Percentiles rank a stretch among this genome's conserved stretches.
Conservation (phyloP, 2,888 invertebrate species). For the Hetaerina titia region DNA sequence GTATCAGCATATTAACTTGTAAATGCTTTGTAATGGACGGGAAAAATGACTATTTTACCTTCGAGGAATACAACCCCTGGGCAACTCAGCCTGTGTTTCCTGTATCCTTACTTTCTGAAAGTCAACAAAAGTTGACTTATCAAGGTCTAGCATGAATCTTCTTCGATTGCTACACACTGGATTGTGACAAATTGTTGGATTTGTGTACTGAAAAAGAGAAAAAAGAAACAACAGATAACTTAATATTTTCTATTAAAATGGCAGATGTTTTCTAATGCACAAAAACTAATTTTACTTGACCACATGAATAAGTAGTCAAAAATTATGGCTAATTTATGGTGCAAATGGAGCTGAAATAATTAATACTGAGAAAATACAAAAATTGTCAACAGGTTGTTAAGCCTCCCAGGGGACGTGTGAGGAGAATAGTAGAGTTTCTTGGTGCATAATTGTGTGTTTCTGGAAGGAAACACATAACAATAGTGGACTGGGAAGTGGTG, state of each 20-base stretch:
- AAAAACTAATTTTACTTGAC: not conserved
- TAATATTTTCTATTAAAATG: not conserved
- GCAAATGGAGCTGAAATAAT: not conserved
- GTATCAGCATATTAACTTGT: too few species aligned
- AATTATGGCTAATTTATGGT: too few species aligned
- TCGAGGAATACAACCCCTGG: slow-evolving; percentile 97
- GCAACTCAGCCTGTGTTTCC: slow-evolving; percentile 98
- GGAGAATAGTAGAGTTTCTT: slow-evolving; percentile 63
- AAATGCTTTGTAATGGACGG: not conserved
- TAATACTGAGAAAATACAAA: not conserved
- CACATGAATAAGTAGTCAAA: too few species aligned
- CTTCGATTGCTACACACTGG: slow-evolving; percentile 96
- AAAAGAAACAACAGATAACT: not conserved
- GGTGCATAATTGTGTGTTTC: not conserved
- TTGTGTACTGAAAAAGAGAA: slow-evolving; percentile 84
- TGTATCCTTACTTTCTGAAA: slow-evolving; percentile 99
- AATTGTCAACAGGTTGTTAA: not conserved
- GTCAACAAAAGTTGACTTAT: slow-evolving; percentile 97
- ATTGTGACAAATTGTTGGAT: slow-evolving; percentile 97
- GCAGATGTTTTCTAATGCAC: not conserved
- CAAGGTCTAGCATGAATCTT: slow-evolving; percentile 93
- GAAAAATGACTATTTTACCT: slow-evolving; percentile 78
- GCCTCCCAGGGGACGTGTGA: not conserved
- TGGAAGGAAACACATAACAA: too few species aligned
- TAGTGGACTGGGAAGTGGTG: too few species aligned